phyloP scores from a whole-genome alignment of 2,888 invertebrate species.

The Clivina fossor region DNA sequence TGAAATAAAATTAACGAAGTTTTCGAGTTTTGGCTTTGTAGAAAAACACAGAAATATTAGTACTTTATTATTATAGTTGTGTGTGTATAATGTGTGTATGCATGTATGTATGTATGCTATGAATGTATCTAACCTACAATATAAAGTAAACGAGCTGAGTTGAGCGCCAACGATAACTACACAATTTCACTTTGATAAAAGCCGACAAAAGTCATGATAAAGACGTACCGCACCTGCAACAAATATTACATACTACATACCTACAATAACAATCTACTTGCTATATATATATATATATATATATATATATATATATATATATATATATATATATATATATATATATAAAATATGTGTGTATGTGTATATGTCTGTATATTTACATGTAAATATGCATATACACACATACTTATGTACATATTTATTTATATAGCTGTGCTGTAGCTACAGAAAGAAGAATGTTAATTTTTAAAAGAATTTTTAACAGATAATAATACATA shows the following conservation, averaged over 20 bases:
- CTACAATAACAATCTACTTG: neutral
- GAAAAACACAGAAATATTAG: neutral
- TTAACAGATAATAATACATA: too few species aligned
- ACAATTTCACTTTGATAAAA: neutral
- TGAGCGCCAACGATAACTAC: too few species aligned
- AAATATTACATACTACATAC: neutral
- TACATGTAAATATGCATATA: neutral
- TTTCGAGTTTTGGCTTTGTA: neutral
- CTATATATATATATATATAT: neutral
- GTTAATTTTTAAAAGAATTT: too few species aligned
- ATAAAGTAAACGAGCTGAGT: too few species aligned
- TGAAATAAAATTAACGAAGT: neutral
- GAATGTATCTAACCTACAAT: too few species aligned
- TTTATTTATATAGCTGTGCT: too few species aligned
- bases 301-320: neutral
- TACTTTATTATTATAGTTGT: neutral
- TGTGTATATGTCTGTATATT: neutral
- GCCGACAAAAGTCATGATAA: neutral
- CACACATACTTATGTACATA: too few species aligned
- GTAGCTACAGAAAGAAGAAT: too few species aligned
- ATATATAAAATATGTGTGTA: neutral
- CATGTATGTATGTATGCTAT: too few species aligned
- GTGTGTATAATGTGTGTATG: too few species aligned
- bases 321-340: neutral
- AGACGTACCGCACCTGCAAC: neutral